Evolutionary conservation across 2,113 vertebrate genomes (phyloP), one percentile per base, ranked within the genome.

Genomic region (Thymallus thymallus): DNA sequence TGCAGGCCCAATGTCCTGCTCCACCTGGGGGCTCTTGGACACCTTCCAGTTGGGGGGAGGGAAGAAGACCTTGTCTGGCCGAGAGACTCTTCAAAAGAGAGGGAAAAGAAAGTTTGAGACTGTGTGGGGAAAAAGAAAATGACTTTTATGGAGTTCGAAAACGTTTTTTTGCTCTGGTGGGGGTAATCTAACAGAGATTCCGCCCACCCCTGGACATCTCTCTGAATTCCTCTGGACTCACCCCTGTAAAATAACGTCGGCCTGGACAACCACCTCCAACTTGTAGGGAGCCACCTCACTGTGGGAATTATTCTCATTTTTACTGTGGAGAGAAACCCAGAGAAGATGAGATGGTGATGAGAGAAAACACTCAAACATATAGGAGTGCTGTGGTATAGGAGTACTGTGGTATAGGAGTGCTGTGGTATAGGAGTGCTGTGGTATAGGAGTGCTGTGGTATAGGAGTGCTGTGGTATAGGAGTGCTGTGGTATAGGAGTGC

Each of bases 251-350:
- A 95, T 93, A 67, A 97, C 92, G 24, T 92, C 90, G 64, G 95
- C 91, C 72, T 88, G 86, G 45, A 95, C 95, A 58, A 94, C 93
- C 67, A 95, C 95, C 1, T 93, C 94, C 69, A 96, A 86, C 56
- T 76, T 89, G 78, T 94, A 93, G 7, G 91, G 81, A 2, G 93
- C 93, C 69, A 94, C 71, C n/a, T 96, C 94, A 12, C 96, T 98
- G 41, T 94, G 93, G 0, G 96, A 98, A 77, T 97, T 97, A 78
- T 97, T 97, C 85, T 94, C 93, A 81, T 98, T 98, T 93, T 97
- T 97, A 87, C 96, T 98, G 90, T 58, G 74, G 76, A 90, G 6
- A 80, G 56, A 68, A 22, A 66, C 46, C 26, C 51, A 46, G 69
- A 12, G 23, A 69, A 10, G 48, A 26, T 45, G 24, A 24, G 12